Percentiles rank a stretch among this genome's conserved stretches.
phyloP scores from a whole-genome alignment of 2,797 vertebrate species.

The Xenopus petersii region DNA sequence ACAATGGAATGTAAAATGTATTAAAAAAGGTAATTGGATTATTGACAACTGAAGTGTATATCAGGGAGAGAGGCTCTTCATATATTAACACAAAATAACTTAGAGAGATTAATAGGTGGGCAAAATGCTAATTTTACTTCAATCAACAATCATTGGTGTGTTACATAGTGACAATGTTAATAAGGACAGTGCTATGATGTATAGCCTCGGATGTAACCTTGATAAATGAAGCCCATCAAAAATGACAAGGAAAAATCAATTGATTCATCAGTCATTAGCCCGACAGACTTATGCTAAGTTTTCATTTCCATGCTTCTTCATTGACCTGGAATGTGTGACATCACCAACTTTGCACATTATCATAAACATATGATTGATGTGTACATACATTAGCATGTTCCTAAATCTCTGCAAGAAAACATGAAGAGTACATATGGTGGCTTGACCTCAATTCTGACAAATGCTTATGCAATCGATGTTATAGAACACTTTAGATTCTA shows the following conservation, averaged over 20 bases:
- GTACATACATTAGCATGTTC: conserved; percentile 2
- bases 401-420: neutral
- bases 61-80: too few relatives aligned
- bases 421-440: neutral
- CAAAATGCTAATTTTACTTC: neutral
- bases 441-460: conserved; percentile 6
- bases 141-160: neutral
- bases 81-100: too few relatives aligned
- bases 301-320: conserved; percentile 11
- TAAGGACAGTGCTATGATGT: neutral
- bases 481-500: too few relatives aligned
- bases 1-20: too few relatives aligned
- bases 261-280: conserved; percentile 30
- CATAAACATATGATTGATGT: neutral
- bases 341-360: conserved; percentile 16
- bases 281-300: conserved; percentile 5
- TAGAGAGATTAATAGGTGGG: neutral
- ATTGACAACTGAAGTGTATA: too few relatives aligned
- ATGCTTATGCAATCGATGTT: too few relatives aligned
- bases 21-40: too few relatives aligned
- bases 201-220: conserved; percentile 9
- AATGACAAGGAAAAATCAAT: conserved; percentile 18
- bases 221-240: conserved; percentile 30
- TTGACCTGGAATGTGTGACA: conserved; percentile 26
- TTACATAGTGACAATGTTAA: neutral